phyloP scores from a whole-genome alignment of 2,888 invertebrate genomes.

The Dinocampus coccinellae region DNA sequence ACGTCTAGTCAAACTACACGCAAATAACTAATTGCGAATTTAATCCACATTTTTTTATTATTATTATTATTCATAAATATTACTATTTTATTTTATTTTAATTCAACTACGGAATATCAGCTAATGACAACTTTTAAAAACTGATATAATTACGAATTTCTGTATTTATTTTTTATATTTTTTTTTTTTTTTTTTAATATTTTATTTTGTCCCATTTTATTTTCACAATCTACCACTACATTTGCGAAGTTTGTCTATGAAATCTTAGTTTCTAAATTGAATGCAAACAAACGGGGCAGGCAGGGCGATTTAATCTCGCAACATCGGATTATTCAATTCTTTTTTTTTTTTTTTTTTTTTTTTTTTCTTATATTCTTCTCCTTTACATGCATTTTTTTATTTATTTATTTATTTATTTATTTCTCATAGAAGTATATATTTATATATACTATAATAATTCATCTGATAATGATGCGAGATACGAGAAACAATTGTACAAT shows the following conservation, averaged over 20 bases:
- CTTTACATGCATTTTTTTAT: too few species aligned
- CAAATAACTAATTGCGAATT: slow-evolving; percentile 41
- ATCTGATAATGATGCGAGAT: not conserved
- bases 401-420: not conserved
- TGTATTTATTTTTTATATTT: too few species aligned
- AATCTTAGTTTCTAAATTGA: slow-evolving; percentile 7
- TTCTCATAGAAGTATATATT: not conserved
- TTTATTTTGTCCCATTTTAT: too few species aligned
- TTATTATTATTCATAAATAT: slow-evolving; percentile 31
- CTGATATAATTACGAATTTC: too few species aligned
- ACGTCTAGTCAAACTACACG: slow-evolving; percentile 36
- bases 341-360: not conserved
- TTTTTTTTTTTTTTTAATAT: too few species aligned
- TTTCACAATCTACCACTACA: slow-evolving; percentile 19
- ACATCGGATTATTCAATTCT: not conserved
- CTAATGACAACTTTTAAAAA: slow-evolving; percentile 41
- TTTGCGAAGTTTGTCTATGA: slow-evolving; percentile 13
- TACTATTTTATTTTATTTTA: slow-evolving; percentile 18
- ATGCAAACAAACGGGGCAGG: slow-evolving; percentile 26
- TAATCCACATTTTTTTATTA: slow-evolving; percentile 42
- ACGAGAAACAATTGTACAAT: not conserved
- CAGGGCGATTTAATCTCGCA: slow-evolving; percentile 9
- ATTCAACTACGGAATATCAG: slow-evolving; percentile 31
- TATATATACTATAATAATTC: not conserved
- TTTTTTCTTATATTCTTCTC: too few species aligned